A percentile compares a stretch with the other conserved stretches of the same genome.
phyloP scores from a whole-genome alignment of 2,113 vertebrate genomes.

The Megaceryle torquata region DNA sequence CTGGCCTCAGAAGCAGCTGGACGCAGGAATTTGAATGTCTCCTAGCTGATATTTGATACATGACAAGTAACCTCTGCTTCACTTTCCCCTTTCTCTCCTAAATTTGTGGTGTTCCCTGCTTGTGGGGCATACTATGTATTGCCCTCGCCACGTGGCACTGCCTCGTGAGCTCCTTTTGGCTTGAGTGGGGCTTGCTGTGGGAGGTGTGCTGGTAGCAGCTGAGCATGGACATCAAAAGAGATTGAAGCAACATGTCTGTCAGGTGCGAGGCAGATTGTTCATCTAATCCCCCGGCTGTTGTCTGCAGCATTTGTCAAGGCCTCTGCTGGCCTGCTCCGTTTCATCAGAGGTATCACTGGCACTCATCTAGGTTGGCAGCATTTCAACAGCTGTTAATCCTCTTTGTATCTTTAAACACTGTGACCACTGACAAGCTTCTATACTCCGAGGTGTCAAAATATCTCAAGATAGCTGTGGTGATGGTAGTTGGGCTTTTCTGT shows the following conservation, averaged over 20 bases:
- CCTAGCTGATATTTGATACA: background rate
- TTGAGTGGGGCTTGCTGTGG: background rate
- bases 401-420: constrained; percentile 36
- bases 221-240: background rate
- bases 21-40: background rate
- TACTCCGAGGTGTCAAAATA: constrained; percentile 24
- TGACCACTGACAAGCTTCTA: constrained; percentile 42
- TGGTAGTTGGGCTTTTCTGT: background rate
- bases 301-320: background rate
- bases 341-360: background rate
- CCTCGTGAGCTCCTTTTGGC: background rate
- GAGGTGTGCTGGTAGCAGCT: background rate
- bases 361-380: constrained; percentile 35
- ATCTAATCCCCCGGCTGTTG: background rate
- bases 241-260: background rate
- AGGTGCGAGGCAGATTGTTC: constrained; percentile 5
- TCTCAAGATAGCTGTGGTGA: background rate
- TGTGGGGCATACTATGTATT: accelerated
- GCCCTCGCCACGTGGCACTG: accelerated
- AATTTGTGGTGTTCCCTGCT: accelerated
- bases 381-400: constrained; percentile 65
- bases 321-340: background rate
- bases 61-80: background rate
- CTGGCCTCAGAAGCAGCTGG: constrained; percentile 13
- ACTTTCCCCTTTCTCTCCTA: background rate